Evolutionary conservation across 2,888 invertebrate species (phyloP).

Genomic region (Hylaea fasciaria): DNA sequence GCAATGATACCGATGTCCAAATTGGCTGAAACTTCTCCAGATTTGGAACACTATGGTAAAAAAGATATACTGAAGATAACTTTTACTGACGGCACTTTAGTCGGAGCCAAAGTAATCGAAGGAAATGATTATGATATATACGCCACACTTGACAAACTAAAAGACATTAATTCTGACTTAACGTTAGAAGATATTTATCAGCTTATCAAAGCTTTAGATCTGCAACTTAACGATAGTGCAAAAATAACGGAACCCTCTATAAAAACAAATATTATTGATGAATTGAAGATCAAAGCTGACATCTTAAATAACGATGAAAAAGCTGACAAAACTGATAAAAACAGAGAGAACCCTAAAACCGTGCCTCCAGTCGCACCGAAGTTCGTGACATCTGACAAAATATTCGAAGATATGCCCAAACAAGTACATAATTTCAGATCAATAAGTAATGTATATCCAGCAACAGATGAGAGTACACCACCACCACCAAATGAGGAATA

Average conservation of each 20-base stretch:
- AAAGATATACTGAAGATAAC: constrained; percentile 57
- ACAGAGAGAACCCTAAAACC: constrained; percentile 6
- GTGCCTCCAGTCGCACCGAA: constrained; percentile 7
- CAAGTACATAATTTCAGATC: constrained; percentile 13
- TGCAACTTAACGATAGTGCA: background rate
- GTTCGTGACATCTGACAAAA: constrained; percentile 1
- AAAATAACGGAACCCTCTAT: background rate
- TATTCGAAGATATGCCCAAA: constrained; percentile 5
- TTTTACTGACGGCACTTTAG: constrained; percentile 54
- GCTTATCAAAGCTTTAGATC: constrained; percentile 20
- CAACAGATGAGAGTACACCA: background rate
- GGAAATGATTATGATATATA: constrained; percentile 33
- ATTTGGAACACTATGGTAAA: constrained; percentile 52
- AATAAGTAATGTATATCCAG: background rate
- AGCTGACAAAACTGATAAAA: background rate
- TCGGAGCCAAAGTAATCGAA: constrained; percentile 59
- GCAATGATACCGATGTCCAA: constrained; percentile 55
- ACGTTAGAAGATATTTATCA: constrained; percentile 25
- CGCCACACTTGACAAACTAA: constrained; percentile 20
- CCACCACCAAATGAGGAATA: background rate
- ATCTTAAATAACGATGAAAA: background rate
- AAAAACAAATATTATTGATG: too few species aligned
- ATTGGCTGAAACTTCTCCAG: constrained; percentile 56
- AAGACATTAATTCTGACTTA: constrained; percentile 32
- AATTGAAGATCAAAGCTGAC: too few species aligned